Evolutionary conservation across 2,888 invertebrate genomes (phyloP).

Genomic region (Odontocerum albicorne): DNA sequence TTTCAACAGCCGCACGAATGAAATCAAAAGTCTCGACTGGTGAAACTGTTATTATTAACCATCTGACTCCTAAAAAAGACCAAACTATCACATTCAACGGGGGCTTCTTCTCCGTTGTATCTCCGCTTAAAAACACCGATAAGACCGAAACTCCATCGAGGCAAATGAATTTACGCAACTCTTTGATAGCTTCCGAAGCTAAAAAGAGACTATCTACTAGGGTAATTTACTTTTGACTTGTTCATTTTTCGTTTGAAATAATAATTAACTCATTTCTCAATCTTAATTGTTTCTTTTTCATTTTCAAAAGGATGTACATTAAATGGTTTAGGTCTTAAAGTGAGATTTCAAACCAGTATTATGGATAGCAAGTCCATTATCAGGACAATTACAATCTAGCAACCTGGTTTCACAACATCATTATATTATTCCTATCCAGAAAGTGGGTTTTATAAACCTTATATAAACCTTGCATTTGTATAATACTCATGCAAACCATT

Average conservation of each 20-base stretch:
- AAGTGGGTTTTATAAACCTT: too few species aligned
- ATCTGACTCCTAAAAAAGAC: background rate
- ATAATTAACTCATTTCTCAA: too few species aligned
- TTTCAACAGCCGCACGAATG: constrained; percentile 46
- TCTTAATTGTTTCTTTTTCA: background rate
- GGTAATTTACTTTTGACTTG: constrained; percentile 14
- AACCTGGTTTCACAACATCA: too few species aligned
- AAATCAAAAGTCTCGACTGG: constrained; percentile 23
- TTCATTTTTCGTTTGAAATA: too few species aligned
- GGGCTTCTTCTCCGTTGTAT: constrained; percentile 51
- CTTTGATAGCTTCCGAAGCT: constrained; percentile 50
- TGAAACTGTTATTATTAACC: background rate
- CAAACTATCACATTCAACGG: constrained; percentile 49
- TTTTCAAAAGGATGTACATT: too few species aligned
- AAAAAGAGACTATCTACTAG: constrained; percentile 40
- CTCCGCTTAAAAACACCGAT: constrained; percentile 45
- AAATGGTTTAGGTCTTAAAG: too few species aligned
- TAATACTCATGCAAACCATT: too few species aligned
- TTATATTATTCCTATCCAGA: too few species aligned
- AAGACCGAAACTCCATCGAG: constrained; percentile 36
- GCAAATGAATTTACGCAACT: constrained; percentile 42
- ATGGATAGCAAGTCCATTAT: too few species aligned
- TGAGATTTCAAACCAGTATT: too few species aligned
- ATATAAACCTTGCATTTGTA: too few species aligned
- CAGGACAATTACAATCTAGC: too few species aligned